A percentile compares a stretch with the other conserved stretches of the same genome.
phyloP scores from a whole-genome alignment of 2,113 vertebrate genomes.

The Ancistrus triradiatus region DNA sequence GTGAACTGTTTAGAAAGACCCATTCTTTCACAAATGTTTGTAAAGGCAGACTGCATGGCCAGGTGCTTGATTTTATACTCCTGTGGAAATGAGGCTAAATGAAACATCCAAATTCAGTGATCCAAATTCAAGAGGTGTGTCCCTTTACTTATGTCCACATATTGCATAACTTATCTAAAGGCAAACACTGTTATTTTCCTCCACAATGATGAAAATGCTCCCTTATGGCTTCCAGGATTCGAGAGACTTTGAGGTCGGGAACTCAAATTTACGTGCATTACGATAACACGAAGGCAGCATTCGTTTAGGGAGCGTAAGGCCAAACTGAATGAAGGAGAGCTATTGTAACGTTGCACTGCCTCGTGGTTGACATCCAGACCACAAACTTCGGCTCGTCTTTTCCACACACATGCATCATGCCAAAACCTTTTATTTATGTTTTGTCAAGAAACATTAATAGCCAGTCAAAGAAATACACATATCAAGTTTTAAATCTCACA shows the following conservation, averaged over 20 bases:
- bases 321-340: conserved; percentile 29
- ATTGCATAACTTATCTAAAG: too few species aligned
- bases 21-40: too few species aligned
- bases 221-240: background rate
- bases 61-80: too few species aligned
- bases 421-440: conserved; percentile 25
- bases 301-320: conserved; percentile 18
- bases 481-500: conserved; percentile 2
- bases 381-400: conserved; percentile 21
- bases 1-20: too few species aligned
- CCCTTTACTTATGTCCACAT: too few species aligned
- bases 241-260: background rate
- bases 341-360: conserved; percentile 29
- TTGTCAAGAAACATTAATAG: conserved; percentile 2
- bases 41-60: too few species aligned
- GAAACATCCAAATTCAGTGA: too few species aligned
- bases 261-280: background rate
- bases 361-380: conserved; percentile 33
- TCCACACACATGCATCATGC: conserved; percentile 14
- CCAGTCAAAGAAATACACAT: conserved; percentile 12
- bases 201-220: too few species aligned
- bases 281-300: background rate
- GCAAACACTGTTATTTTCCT: too few species aligned
- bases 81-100: too few species aligned
- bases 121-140: too few species aligned